A percentile compares a stretch with the other conserved stretches of the same genome.
These are phyloP conservation scores for Ochropleura plecta DNA, from an alignment of 2,888 invertebrate genomes.

Conservation along the genomic window DNA sequence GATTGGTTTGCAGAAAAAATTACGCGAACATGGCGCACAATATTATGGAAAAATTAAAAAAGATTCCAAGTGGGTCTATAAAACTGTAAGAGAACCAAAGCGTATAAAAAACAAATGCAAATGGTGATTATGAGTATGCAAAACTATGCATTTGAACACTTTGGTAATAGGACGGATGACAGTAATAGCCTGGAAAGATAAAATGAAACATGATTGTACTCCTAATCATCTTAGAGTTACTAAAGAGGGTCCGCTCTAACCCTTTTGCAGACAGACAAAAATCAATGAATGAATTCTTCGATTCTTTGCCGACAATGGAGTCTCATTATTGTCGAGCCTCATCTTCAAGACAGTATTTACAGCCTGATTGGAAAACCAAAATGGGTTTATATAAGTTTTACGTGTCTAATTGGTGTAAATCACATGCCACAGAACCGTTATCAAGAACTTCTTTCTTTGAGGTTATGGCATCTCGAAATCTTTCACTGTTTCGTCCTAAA, in stretches of 20 bases:
- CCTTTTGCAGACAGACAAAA: too few species aligned
- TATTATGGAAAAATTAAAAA: conserved; percentile 46
- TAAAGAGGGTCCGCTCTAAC: too few species aligned
- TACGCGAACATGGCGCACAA: conserved; percentile 24
- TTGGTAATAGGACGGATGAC: conserved; percentile 42
- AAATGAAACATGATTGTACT: too few species aligned
- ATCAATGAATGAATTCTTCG: conserved; percentile 28
- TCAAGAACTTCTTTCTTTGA: conserved; percentile 18
- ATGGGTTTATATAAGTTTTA: conserved; percentile 32
- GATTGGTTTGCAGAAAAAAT: conserved; percentile 42
- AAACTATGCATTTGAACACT: conserved; percentile 43
- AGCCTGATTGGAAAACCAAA: conserved; percentile 32
- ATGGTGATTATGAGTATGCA: conserved; percentile 32
- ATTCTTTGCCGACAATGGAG: conserved; percentile 23
- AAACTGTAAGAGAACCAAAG: conserved; percentile 34
- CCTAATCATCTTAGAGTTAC: too few species aligned
- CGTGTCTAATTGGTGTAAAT: conserved; percentile 30
- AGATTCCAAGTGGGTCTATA: conserved; percentile 40
- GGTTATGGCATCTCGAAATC: conserved; percentile 10
- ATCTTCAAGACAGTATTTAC: conserved; percentile 28
- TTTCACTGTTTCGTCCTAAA: conserved; percentile 8
- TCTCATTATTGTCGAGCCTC: conserved; percentile 41
- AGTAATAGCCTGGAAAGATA: conserved; percentile 40
- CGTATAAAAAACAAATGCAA: conserved; percentile 36
- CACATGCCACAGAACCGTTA: conserved; percentile 22